Conservation (phyloP, 2,888 invertebrate genomes). For the Acholoe squamosa region DNA sequence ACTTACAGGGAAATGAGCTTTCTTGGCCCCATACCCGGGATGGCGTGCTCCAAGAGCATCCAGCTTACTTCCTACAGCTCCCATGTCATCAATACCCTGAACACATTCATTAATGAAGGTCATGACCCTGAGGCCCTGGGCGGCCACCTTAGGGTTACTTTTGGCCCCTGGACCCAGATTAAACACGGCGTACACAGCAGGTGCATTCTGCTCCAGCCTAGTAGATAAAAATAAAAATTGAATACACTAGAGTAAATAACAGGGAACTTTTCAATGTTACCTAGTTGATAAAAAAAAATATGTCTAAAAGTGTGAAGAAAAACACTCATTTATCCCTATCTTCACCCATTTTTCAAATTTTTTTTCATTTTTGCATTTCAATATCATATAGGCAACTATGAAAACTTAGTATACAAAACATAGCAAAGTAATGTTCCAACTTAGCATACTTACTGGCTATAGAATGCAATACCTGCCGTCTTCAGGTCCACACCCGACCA, state of each 20-base stretch:
- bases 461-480: neutral
- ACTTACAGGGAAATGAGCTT: slow-evolving; percentile 10
- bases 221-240: neutral
- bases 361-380: no score
- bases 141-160: neutral
- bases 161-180: neutral
- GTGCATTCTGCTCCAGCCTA: neutral
- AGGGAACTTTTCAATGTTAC: no score
- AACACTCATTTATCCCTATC: no score
- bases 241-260: no score
- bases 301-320: no score
- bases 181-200: slow-evolving; percentile 22
- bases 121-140: neutral
- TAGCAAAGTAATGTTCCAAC: no score
- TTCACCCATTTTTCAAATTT: no score
- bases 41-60: neutral
- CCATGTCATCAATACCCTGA: neutral
- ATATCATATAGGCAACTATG: no score
- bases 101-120: neutral
- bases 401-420: no score
- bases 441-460: neutral
- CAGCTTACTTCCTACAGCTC: neutral
- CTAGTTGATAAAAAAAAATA: no score
- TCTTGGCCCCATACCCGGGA: slow-evolving; percentile 17
- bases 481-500: neutral